Conservation (phyloP, 2,888 invertebrate species). For the Lottia scabra region DNA sequence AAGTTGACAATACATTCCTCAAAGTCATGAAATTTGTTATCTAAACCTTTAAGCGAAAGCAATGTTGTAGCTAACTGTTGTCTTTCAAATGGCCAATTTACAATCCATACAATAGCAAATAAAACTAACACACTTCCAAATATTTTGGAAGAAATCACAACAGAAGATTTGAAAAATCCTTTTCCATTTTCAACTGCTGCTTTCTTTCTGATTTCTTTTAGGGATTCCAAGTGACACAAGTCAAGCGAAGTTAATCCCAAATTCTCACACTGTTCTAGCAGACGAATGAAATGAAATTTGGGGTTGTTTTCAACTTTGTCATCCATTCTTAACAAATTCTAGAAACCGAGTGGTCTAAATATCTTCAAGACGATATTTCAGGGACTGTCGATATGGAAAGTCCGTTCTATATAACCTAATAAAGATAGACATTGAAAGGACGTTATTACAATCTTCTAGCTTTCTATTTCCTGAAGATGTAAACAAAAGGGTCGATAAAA, state of each 20-base stretch:
- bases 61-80: conserved; percentile 35
- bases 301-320: conserved; percentile 6
- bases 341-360: too few species aligned
- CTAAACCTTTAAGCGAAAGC: conserved; percentile 38
- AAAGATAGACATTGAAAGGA: too few species aligned
- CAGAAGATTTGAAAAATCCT: too few species aligned
- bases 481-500: background rate
- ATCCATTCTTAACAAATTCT: background rate
- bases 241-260: conserved; percentile 47
- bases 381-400: too few species aligned
- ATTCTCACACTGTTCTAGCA: conserved; percentile 43
- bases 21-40: conserved; percentile 1
- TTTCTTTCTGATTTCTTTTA: conserved; percentile 16
- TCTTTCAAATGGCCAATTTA: conserved; percentile 49
- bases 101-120: conserved; percentile 29
- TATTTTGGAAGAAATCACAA: background rate
- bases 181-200: too few species aligned
- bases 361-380: too few species aligned
- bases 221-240: conserved; percentile 37
- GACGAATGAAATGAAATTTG: conserved; percentile 20
- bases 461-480: background rate
- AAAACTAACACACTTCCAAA: conserved; percentile 18
- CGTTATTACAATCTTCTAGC: background rate
- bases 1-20: conserved; percentile 46
- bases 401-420: too few species aligned